These are phyloP conservation scores for Boloria euphrosyne DNA, from an alignment of 2,888 invertebrate genomes.

Conservation along the genomic window DNA sequence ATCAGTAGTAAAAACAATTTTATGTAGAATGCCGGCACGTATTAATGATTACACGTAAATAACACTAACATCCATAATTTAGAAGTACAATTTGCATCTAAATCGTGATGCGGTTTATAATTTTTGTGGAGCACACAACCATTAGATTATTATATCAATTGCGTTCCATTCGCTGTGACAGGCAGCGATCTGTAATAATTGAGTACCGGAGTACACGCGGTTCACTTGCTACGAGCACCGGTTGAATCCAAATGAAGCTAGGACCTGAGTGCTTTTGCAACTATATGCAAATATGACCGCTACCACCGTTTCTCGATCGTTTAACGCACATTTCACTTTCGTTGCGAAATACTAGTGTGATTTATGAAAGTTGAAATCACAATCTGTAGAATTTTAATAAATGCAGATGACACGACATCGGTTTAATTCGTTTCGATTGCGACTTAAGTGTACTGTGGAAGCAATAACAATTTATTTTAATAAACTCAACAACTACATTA, in stretches of 20 bases:
- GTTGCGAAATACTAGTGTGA: constrained; percentile 27
- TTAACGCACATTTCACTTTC: constrained; percentile 38
- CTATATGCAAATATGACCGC: constrained; percentile 41
- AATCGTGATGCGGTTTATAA: constrained; percentile 29
- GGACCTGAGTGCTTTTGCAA: constrained; percentile 41
- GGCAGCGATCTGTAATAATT: constrained; percentile 59
- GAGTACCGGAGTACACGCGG: constrained; percentile 46
- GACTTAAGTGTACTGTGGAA: neutral
- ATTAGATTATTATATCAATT: constrained; percentile 59
- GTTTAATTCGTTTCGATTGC: neutral
- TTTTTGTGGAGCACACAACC: constrained; percentile 39
- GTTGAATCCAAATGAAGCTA: constrained; percentile 47
- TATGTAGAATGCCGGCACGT: too few species aligned
- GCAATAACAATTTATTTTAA: constrained; percentile 20
- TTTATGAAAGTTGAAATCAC: constrained; percentile 16
- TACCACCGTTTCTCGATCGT: constrained; percentile 42
- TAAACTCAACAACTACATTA: constrained; percentile 25
- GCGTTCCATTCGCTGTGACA: constrained; percentile 48
- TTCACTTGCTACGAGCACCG: constrained; percentile 40
- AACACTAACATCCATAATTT: constrained; percentile 16
- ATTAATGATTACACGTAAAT: neutral
- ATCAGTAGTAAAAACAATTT: too few species aligned
- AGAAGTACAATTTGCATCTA: constrained; percentile 19
- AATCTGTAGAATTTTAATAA: neutral
- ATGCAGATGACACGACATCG: neutral